A percentile compares a stretch with the other conserved stretches of the same genome.
These are phyloP conservation scores for Lamprologus sp. DNA, from an alignment of 2,113 vertebrate genomes.

Conservation along the genomic window DNA sequence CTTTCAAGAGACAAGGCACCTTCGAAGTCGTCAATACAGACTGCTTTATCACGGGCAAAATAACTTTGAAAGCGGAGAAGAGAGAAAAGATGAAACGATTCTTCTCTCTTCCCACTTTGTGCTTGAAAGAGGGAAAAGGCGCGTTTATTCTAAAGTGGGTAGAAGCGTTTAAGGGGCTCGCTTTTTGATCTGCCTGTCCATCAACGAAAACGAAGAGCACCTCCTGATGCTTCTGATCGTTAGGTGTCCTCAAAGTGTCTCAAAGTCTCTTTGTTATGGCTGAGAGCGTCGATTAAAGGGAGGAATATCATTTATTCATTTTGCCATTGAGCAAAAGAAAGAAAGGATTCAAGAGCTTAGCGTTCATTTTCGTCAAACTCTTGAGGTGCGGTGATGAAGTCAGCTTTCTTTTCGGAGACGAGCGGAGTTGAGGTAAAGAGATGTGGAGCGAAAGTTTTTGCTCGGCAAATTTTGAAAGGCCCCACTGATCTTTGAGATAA, in stretches of 20 bases:
- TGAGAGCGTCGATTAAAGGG: slow-evolving; percentile 63
- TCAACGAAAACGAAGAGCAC: slow-evolving; percentile 47
- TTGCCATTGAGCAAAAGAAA: slow-evolving; percentile 45
- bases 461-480: slow-evolving; percentile 47
- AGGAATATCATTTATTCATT: slow-evolving; percentile 72
- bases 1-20: slow-evolving; percentile 60
- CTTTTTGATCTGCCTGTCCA: slow-evolving; percentile 65
- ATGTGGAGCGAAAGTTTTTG: slow-evolving; percentile 33
- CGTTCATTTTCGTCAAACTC: slow-evolving; percentile 62
- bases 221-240: slow-evolving; percentile 63
- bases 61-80: slow-evolving; percentile 52
- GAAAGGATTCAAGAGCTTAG: slow-evolving; percentile 53
- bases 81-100: slow-evolving; percentile 55
- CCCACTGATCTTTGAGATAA: slow-evolving; percentile 41
- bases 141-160: slow-evolving; percentile 58
- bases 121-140: slow-evolving; percentile 51
- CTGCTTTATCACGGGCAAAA: slow-evolving; percentile 64
- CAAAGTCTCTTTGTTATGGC: slow-evolving; percentile 65
- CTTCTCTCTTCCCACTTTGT: slow-evolving; percentile 51
- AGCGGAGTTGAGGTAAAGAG: slow-evolving; percentile 17
- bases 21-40: slow-evolving; percentile 63
- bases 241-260: slow-evolving; percentile 75
- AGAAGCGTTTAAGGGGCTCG: slow-evolving; percentile 54
- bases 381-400: slow-evolving; percentile 54
- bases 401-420: slow-evolving; percentile 59